Base-by-base conservation (phyloP, 2,888 invertebrate genomes). In the Abrostola triplasia region DNA sequence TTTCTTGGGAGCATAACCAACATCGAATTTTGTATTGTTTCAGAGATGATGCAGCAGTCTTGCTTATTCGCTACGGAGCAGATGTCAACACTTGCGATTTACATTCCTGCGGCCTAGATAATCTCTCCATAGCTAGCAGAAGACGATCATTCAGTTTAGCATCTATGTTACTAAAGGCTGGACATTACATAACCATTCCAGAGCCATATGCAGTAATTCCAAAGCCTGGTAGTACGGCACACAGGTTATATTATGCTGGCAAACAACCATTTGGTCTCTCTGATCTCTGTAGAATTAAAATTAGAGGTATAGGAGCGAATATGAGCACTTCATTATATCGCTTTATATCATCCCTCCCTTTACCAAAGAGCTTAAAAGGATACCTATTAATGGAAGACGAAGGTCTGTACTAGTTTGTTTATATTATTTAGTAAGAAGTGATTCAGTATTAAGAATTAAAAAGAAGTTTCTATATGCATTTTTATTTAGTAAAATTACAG, bases 81-180 rank as follows among this genome's bases (percentile, higher is more conserved):
- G 95, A 96, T 79, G 96, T 96, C 0, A 96, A 96, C 83, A 88
- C 95, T 4, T 94, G 95, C 68, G 95, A 96, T 77, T 90, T 95
- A 62, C 92, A 95, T 59, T 92, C 95, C 0, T 95, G 94, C 71
- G 91, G 90, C 5, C 90, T 96, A 60, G 96, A 96, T 75, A 95
- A 95, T 80, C 84, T 96, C 52, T 92, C 95, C 13, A 91, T 95
- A 73, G 95, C 95, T 9, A 93, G 95, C 69, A 89, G 93, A 61
- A 83, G 90, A 48, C 78, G 83, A 44, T 84, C 89, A 9, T 77
- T 79, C 57, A 79, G 80, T 50, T 83, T 95, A 44, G 91, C 91
- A 1, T 81, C 79, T 8, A 86, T 95, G 82, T 85, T 95, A 37
- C 70, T 94, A 10, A 92, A 92, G 77, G 95, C 95, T 12, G 95